Evolutionary conservation across 2,888 invertebrate species (phyloP).

Genomic region (Luffia ferchaultella): DNA sequence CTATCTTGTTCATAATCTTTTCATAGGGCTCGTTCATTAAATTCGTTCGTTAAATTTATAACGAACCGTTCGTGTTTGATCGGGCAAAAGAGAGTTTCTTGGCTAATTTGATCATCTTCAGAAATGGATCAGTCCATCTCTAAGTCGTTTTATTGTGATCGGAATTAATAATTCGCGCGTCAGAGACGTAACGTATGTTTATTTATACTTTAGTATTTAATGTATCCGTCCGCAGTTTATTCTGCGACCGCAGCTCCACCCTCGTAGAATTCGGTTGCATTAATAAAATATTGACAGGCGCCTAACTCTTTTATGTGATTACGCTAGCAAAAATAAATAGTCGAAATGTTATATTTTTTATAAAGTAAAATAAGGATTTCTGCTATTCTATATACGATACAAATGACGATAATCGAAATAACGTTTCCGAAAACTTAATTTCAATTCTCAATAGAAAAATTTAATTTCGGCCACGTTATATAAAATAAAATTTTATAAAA

Average conservation of each 20-base stretch:
- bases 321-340: no score
- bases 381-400: not conserved
- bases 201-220: no score
- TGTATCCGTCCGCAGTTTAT: no score
- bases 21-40: not conserved
- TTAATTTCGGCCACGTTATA: not conserved
- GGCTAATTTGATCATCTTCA: not conserved
- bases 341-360: not conserved
- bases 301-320: no score
- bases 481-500: not conserved
- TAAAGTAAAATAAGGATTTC: not conserved
- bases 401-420: no score
- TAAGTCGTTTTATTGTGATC: not conserved
- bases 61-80: slow-evolving; percentile 2
- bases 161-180: no score
- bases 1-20: not conserved
- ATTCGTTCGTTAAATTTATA: no score
- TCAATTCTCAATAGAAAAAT: not conserved
- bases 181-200: no score
- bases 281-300: no score
- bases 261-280: no score
- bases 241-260: no score
- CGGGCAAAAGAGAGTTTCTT: not conserved
- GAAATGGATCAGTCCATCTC: not conserved
- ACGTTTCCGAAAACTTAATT: not conserved